Base-by-base conservation (phyloP, 1,140 invertebrate species). In the Dolichoris vasculosae region DNA sequence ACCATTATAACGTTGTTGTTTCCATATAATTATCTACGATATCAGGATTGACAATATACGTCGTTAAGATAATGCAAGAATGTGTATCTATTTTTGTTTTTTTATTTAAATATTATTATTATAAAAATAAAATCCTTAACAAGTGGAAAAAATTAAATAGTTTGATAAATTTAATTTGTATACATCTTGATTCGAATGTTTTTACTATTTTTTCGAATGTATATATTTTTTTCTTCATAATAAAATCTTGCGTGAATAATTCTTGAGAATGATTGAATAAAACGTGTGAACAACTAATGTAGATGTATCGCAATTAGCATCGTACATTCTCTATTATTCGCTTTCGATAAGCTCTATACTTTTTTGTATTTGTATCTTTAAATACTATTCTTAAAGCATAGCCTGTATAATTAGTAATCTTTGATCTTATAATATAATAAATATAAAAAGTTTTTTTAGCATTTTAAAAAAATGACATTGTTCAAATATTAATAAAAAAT, bases 241-340 rank as follows among this genome's bases (percentile, higher is more conserved):
- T 4, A 11, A 59, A 76, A 55, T n/a, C 11, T 30, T 35, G 26
- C 23, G 46, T 51, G 23, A 78, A 78, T 78, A 38, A n/a, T 84
- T 84, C 59, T 40, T n/a, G 17, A 40, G 46, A 73, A 63, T 1
- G 64, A 51, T 59, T 80, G 38, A 85, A 85, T 85, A 85, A 85
- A 75, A 81, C 67, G 76, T 75, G 40, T 32, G 35, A 69, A 48
- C n/a, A 20, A 71, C n/a, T 4, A 3, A 40, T 40, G 59, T 71
- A 51, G 6, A 71, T 2, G 23, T 51, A 43, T 23, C 20, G 63
- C 67, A 71, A 79, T 79, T 84, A 77, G 55, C 67, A 38, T 78
- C 46, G 69, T 43, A 69, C 55, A 71, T 79, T 84, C 30, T 77
- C 43, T 64, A 64, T 75, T 59, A 75, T 75, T 75, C 64, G 30